Evolutionary conservation across 2,113 vertebrate genomes (phyloP).

Genomic region (Chaenocephalus aceratus): DNA sequence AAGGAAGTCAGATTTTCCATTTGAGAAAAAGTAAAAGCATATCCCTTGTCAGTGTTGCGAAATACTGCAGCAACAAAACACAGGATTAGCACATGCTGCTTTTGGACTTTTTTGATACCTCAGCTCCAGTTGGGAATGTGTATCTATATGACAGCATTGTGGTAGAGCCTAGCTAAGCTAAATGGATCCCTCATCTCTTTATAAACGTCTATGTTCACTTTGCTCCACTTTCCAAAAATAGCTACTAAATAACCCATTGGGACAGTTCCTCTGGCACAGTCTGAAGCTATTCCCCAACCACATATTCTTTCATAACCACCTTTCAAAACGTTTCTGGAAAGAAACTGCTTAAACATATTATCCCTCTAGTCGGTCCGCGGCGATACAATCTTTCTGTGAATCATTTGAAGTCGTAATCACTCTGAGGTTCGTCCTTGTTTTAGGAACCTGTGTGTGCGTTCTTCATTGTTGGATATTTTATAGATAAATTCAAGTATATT

Average conservation of each 20-base stretch:
- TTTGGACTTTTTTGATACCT: background rate
- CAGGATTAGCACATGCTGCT: background rate
- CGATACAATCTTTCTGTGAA: background rate
- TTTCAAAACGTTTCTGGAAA: slow-evolving; percentile 17
- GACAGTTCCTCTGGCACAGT: slow-evolving; percentile 34
- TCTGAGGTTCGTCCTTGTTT: background rate
- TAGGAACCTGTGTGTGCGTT: background rate
- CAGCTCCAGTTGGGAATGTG: no score
- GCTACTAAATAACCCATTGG: slow-evolving; percentile 66
- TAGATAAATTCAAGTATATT: background rate
- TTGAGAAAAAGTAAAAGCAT: slow-evolving; percentile 12
- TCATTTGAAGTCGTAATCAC: background rate
- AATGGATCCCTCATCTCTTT: slow-evolving; percentile 49
- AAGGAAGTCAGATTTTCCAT: slow-evolving; percentile 46
- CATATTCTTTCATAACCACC: slow-evolving; percentile 21
- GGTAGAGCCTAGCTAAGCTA: slow-evolving; percentile 43
- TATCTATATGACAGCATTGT: background rate
- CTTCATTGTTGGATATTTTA: background rate
- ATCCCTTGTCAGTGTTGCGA: background rate
- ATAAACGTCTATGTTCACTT: slow-evolving; percentile 44
- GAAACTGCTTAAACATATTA: background rate
- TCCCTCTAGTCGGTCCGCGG: background rate
- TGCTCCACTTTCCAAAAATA: slow-evolving; percentile 69
- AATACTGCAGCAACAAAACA: background rate
- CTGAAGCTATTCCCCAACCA: slow-evolving; percentile 25